Percentiles rank a stretch among this genome's conserved stretches.
Conservation (phyloP, 23 tunicate species). For the Halocynthia roretzi region DNA sequence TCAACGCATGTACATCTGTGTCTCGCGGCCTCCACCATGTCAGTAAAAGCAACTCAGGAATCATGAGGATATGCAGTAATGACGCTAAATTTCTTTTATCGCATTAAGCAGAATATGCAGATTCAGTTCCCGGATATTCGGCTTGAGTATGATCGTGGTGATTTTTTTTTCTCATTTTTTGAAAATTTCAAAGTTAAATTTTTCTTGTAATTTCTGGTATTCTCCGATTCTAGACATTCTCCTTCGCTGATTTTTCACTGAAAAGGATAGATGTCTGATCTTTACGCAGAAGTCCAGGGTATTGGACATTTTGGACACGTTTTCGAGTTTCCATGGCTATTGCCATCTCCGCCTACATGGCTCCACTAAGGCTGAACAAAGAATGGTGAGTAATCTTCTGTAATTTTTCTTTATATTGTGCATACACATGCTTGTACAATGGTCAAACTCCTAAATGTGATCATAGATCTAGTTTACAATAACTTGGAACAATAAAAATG, state of each 20-base stretch:
- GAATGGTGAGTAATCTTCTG: slow-evolving; percentile 54
- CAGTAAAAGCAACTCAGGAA: slow-evolving; percentile 7
- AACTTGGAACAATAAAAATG: too few relatives aligned
- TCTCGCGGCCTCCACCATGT: slow-evolving; percentile 70
- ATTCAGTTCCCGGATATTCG: slow-evolving; percentile 84
- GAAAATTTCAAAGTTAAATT: too few relatives aligned
- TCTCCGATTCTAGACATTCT: too few relatives aligned
- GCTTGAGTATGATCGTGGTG: slow-evolving; percentile 93
- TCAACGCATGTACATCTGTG: slow-evolving; percentile 23
- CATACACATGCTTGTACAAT: too few relatives aligned
- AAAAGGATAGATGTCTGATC: slow-evolving; percentile 77
- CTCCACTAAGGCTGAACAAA: slow-evolving; percentile 77
- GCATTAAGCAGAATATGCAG: slow-evolving; percentile 26
- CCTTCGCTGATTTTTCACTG: slow-evolving; percentile 61
- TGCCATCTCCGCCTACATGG: slow-evolving; percentile 81
- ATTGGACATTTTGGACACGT: slow-evolving; percentile 83
- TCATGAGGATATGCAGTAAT: slow-evolving; percentile 6
- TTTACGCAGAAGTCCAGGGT: slow-evolving; percentile 98
- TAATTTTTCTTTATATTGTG: too few relatives aligned
- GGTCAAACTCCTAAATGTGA: too few relatives aligned
- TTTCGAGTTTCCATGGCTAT: slow-evolving; percentile 88
- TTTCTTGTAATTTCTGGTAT: too few relatives aligned
- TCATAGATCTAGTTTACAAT: too few relatives aligned
- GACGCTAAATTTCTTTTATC: slow-evolving; percentile 18
- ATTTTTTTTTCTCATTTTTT: not conserved